A percentile compares a stretch with the other conserved stretches of the same genome.
These are phyloP conservation scores for Cephus pygmeus DNA, from an alignment of 2,888 invertebrate genomes.

Conservation along the genomic window DNA sequence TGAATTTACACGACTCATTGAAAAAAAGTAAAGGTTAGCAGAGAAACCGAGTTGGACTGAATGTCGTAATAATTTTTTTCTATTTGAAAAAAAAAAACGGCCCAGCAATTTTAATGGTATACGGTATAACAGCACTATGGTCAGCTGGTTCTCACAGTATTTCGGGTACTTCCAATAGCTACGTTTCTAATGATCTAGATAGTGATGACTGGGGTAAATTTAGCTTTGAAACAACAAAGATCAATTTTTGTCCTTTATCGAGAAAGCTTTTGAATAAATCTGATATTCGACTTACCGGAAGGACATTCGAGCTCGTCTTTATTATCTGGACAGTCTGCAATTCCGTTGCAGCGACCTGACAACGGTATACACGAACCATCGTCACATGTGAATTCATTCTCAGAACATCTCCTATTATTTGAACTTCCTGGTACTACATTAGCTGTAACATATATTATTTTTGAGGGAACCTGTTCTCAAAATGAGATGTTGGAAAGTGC, in stretches of 20 bases:
- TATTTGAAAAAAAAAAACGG: slow-evolving; percentile 3
- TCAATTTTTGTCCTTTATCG: background rate
- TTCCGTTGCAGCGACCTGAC: slow-evolving; percentile 68
- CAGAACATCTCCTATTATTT: slow-evolving; percentile 48
- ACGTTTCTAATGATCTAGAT: slow-evolving; percentile 20
- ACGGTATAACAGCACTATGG: slow-evolving; percentile 31
- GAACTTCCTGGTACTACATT: background rate
- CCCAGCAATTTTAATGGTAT: background rate
- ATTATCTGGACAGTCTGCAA: slow-evolving; percentile 70
- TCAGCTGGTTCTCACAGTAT: slow-evolving; percentile 40
- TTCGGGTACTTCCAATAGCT: slow-evolving; percentile 29
- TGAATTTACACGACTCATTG: background rate
- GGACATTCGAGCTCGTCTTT: slow-evolving; percentile 72
- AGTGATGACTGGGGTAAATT: background rate
- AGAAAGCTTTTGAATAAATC: background rate
- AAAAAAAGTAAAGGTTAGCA: background rate
- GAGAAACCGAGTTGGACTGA: background rate
- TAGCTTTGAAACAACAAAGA: background rate
- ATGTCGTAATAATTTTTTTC: background rate
- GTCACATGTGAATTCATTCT: slow-evolving; percentile 69
- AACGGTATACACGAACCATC: slow-evolving; percentile 69
- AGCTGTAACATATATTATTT: background rate
- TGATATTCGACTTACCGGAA: slow-evolving; percentile 46
- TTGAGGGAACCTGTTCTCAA: background rate
- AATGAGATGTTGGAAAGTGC: no score